phyloP scores from a whole-genome alignment of 2,888 invertebrate species.

The Spodoptera picta region DNA sequence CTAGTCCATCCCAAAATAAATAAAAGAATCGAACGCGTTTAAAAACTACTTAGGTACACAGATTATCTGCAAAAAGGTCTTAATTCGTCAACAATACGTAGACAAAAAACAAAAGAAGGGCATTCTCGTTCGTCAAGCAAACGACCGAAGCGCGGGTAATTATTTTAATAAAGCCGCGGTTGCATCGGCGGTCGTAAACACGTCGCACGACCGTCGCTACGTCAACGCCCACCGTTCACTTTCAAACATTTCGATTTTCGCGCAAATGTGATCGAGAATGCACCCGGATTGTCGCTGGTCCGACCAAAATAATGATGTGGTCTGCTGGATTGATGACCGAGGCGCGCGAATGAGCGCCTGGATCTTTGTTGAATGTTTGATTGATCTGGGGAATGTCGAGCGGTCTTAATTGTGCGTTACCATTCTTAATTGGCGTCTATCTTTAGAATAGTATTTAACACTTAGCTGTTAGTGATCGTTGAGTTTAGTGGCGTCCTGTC shows the following conservation, averaged over 20 bases:
- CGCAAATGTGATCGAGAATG: slow-evolving; percentile 61
- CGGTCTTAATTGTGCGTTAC: slow-evolving; percentile 24
- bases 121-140: slow-evolving; percentile 66
- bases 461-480: slow-evolving; percentile 20
- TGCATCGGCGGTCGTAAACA: slow-evolving; percentile 68
- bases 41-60: slow-evolving; percentile 13
- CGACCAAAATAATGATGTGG: slow-evolving; percentile 44
- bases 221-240: slow-evolving; percentile 69
- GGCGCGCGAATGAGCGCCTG: slow-evolving; percentile 28
- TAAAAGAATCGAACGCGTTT: slow-evolving; percentile 30
- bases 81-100: slow-evolving; percentile 58
- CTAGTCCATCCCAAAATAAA: not conserved
- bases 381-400: slow-evolving; percentile 34
- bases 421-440: slow-evolving; percentile 41
- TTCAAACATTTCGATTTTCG: slow-evolving; percentile 68
- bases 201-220: slow-evolving; percentile 59
- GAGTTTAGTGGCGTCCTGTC: slow-evolving; percentile 12
- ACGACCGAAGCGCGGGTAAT: slow-evolving; percentile 69
- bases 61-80: slow-evolving; percentile 49
- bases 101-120: slow-evolving; percentile 56
- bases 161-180: slow-evolving; percentile 75
- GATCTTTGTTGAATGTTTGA: slow-evolving; percentile 44
- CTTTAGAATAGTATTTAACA: slow-evolving; percentile 34
- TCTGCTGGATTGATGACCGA: slow-evolving; percentile 42
- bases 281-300: slow-evolving; percentile 29